Percentiles rank a stretch among this genome's conserved stretches.
Conservation (phyloP, 2,888 invertebrate genomes). For the Seladonia tumulorum region DNA sequence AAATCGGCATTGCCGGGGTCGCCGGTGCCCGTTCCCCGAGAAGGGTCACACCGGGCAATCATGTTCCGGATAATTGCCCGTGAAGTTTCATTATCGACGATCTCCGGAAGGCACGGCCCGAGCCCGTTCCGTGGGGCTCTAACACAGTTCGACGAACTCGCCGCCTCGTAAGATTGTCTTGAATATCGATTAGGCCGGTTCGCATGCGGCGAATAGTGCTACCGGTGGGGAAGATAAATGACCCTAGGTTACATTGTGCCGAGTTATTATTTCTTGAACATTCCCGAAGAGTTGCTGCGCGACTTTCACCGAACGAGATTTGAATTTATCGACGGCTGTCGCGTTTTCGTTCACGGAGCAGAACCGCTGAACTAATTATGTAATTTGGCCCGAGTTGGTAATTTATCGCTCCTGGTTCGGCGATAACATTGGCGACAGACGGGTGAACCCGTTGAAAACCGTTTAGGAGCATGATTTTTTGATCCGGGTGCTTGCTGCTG, state of each 20-base stretch:
- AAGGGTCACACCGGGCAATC: conserved; percentile 44
- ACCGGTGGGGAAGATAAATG: conserved; percentile 56
- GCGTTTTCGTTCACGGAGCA: neutral
- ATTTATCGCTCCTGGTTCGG: conserved; percentile 27
- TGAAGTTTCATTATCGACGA: conserved; percentile 53
- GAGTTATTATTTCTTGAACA: conserved; percentile 43
- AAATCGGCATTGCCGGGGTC: conserved; percentile 26
- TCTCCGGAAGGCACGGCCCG: conserved; percentile 41
- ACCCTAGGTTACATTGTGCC: conserved; percentile 37
- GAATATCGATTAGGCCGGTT: conserved; percentile 61
- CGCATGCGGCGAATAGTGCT: conserved; percentile 38
- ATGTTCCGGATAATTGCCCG: conserved; percentile 53
- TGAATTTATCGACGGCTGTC: conserved; percentile 38
- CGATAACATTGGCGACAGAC: conserved; percentile 32
- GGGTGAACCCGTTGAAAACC: neutral
- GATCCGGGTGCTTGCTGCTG: neutral
- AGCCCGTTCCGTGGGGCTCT: neutral
- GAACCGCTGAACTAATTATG: conserved; percentile 37
- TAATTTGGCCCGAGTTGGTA: conserved; percentile 26
- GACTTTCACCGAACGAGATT: conserved; percentile 49
- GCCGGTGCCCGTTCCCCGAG: conserved; percentile 24
- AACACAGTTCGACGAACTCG: conserved; percentile 47
- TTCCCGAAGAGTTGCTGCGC: conserved; percentile 14
- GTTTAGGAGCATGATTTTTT: neutral
- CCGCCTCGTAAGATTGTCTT: conserved; percentile 41